Evolutionary conservation across 2,797 vertebrate species (phyloP), one percentile per base, ranked within the genome.

Genomic region (Limosa lapponica): DNA sequence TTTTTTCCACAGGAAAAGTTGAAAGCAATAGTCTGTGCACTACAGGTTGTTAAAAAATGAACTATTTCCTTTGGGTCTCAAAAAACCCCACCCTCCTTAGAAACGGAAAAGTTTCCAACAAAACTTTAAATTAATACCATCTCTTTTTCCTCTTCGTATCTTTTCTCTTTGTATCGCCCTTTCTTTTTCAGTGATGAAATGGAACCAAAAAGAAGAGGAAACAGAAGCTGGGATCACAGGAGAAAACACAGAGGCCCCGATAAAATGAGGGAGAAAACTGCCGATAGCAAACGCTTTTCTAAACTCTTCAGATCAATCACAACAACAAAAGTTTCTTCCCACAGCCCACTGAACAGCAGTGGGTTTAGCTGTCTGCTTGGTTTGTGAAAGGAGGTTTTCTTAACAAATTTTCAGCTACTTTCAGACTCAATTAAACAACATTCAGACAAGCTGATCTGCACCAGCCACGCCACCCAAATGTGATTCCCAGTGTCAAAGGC

Each of bases 251-350:
- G 61, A 92, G 48, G 4, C 28, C 39, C 32, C 8, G 23, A 54
- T 23, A 85, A 85, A 95, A 92, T 16, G n/a, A 51, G 12, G 46
- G 16, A 30, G 70, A 27, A 28, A 89, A 87, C 73, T 34, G 49
- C 39, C 20, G 78, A 82, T 90, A 84, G 25, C 10, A 96, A 96
- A 82, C 46, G 22, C 17, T 90, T 84, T 87, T 88, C 72, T 90
- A 87, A 93, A 62, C 46, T 48, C 36, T 82, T 79, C 49, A 89
- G 58, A 91, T 89, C 81, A 87, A 64, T 73, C 82, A 89, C 25
- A 77, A 70, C 43, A 95, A 77, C 48, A 89, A 66, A 91, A 87
- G 69, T 70, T 73, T 77, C 32, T 34, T 93, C 67, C 30, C 72
- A 62, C 70, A 96, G 44, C 55, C 70, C 51, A 34, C 39, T 77